Evolutionary conservation across 2,888 invertebrate genomes (phyloP).

Genomic region (Philaethria dido): DNA sequence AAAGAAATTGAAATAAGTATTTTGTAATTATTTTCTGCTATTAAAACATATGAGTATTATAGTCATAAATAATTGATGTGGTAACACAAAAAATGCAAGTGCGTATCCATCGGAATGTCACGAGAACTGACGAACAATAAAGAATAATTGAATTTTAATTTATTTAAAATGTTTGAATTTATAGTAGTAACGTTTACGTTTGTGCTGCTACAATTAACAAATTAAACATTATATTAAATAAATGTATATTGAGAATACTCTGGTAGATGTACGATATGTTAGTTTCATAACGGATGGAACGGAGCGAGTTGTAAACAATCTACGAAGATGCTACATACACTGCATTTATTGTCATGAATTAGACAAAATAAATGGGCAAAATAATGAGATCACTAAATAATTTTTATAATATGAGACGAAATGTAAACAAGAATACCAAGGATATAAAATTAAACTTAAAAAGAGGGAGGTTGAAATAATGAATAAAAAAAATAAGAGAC

Average conservation of each 20-base stretch:
- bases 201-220: constrained; percentile 19
- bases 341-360: constrained; percentile 49
- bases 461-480: constrained; percentile 2
- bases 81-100: constrained; percentile 31
- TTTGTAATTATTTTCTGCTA: background rate
- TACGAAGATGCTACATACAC: constrained; percentile 11
- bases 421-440: constrained; percentile 70
- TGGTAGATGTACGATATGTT: constrained; percentile 21
- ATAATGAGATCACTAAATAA: constrained; percentile 77
- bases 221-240: constrained; percentile 14
- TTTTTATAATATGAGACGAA: constrained; percentile 62
- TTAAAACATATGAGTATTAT: constrained; percentile 15
- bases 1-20: background rate
- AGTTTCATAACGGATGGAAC: constrained; percentile 26
- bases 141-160: background rate
- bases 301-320: constrained; percentile 15
- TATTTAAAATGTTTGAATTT: background rate
- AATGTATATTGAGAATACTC: constrained; percentile 6
- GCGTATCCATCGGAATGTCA: constrained; percentile 35
- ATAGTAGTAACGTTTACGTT: constrained; percentile 14
- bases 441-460: constrained; percentile 15
- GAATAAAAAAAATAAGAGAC: background rate
- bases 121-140: constrained; percentile 3
- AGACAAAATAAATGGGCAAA: constrained; percentile 65
- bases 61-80: constrained; percentile 18